Evolutionary conservation across 2,888 invertebrate species (phyloP), one percentile per base, ranked within the genome.

Genomic region (Drosophila hawaiiensis): DNA sequence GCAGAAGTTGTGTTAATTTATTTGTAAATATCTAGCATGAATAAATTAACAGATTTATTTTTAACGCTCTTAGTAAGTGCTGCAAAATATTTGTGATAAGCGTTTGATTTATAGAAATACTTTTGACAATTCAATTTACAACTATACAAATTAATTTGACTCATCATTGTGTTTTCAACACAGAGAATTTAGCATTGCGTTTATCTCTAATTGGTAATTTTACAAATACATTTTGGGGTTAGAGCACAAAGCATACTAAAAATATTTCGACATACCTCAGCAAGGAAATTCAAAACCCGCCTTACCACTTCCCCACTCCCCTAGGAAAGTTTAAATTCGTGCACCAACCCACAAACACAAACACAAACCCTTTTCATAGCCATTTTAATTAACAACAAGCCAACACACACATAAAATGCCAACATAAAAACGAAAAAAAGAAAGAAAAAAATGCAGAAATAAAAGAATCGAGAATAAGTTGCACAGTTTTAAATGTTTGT

Each of bases 401-500:
- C 75, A 67, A 75, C 25, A 78, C 62, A 69, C 37, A 39, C 9
- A 56, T n/a, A 56, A 52, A 65, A 43, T 43, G 49, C 39, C 16
- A 50, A 41, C n/a, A 16, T 16, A 25, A 47, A 56, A 39, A 39
- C 52, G 7, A 31, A 33, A 0, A 33, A 35, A 28, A 56, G 22
- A 47, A 52, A 29, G 6, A 29, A 29, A 29, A 59, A 31, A 53
- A n/a, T 19, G 10, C 55, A 37, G 28, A 55, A 39, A 28, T 22
- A 22, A 41, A 29, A 25, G 33, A 22, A 69, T 29, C 41, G 47
- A 54, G 41, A 65, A 50, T 61, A 76, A 76, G 63, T 76, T 69
- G 52, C 29, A 29, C 41, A 63, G 65, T 78, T 68, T 71, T 54
- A 83, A 83, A 83, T 82, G 87, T 83, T 87, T 87, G 68, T 59